Evolutionary conservation across 2,797 vertebrate species (phyloP), one percentile per base, ranked within the genome.

Genomic region (Sebastes matsubarae): DNA sequence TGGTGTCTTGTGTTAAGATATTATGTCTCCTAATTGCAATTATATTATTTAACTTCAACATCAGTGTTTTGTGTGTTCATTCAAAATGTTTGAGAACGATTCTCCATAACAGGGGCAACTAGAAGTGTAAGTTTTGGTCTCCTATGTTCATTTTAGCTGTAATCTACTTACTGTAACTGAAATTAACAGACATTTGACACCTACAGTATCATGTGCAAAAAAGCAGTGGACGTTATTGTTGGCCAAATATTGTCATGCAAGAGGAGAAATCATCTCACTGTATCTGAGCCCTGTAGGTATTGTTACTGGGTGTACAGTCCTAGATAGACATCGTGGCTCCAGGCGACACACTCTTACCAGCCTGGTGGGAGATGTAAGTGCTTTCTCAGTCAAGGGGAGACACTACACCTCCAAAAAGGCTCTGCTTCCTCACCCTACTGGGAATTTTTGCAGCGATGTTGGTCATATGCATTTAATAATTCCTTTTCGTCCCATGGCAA

Each of bases 401-500:
- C 18, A 60, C 50, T 46, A 30, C 8, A 63, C 27, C 58, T 84
- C 29, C 29, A 75, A 79, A 79, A 38, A 85, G 55, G 11, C 54
- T 59, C 74, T 63, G 34, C 87, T 87, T 73, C 29, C 76, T 80
- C 65, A 24, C 29, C 68, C 78, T 60, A 10, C 57, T 65, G 77
- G 65, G 71, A 84, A 30, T 85, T 78, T 78, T 63, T 22, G 5
- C 74, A 65, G 14, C 13, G 78, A 82, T 69, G 27, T 54, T 76
- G 68, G 34, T 81, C 83, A 72, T 72, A 79, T 70, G 50, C 72
- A 72, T 81, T 84, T 75, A 78, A 84, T 82, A 85, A 82, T 78
- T 61, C 27, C 2, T 77, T 67, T 60, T 52, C 79, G 52, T 90
- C 66, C 70, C 72, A 75, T 68, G 60, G 87, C 81, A 79, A 68